Evolutionary conservation across 2,888 invertebrate genomes (phyloP).

Genomic region (Drosophila macrothrix): DNA sequence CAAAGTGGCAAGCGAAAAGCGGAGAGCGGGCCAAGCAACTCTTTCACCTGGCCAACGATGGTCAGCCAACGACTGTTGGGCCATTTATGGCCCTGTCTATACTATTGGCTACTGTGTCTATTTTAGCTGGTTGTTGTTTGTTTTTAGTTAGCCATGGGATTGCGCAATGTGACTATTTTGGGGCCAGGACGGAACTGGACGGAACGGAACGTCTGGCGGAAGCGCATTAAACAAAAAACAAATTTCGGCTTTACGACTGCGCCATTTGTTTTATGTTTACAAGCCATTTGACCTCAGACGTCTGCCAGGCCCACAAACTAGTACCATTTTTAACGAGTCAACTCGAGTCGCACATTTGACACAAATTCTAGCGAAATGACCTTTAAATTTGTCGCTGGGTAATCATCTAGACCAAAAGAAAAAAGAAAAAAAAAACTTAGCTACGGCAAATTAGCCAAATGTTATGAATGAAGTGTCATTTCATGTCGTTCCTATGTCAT

Average conservation of each 20-base stretch:
- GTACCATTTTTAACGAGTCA: constrained; percentile 21
- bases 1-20: constrained; percentile 16
- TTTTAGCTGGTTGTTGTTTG: not conserved
- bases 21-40: constrained; percentile 15
- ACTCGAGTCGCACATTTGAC: constrained; percentile 31
- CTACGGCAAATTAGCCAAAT: constrained; percentile 24
- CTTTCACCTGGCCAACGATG: constrained; percentile 59
- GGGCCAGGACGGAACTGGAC: constrained; percentile 1
- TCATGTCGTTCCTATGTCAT: constrained; percentile 12
- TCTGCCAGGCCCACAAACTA: constrained; percentile 23
- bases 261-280: constrained; percentile 65
- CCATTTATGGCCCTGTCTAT: constrained; percentile 36
- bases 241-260: constrained; percentile 57
- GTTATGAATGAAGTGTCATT: constrained; percentile 32
- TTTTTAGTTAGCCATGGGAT: constrained; percentile 33
- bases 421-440: not conserved
- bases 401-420: constrained; percentile 11
- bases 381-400: constrained; percentile 42
- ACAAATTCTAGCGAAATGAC: constrained; percentile 52
- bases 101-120: not conserved
- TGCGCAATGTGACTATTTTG: constrained; percentile 40
- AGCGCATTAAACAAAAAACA: constrained; percentile 50
- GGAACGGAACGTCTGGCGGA: constrained; percentile 30
- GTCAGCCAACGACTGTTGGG: constrained; percentile 5
- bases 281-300: constrained; percentile 70